These are phyloP conservation scores for Choristoneura fumiferana DNA, from an alignment of 1,140 invertebrate species.

Conservation along the genomic window DNA sequence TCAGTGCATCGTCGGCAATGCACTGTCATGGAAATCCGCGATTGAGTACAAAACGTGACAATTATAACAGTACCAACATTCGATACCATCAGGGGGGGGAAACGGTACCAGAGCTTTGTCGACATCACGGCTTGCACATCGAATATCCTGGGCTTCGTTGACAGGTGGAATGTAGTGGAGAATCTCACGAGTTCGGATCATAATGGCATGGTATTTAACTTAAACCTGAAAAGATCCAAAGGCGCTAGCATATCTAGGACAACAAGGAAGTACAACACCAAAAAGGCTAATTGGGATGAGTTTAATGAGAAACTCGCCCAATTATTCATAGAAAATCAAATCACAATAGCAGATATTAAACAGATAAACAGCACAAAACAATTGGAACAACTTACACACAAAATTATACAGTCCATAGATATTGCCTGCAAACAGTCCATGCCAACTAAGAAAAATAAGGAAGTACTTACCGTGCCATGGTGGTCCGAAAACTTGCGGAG, in stretches of 20 bases:
- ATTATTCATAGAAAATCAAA: background rate
- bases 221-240: background rate
- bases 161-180: background rate
- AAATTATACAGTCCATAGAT: background rate
- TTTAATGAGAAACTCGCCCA: background rate
- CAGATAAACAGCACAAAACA: background rate
- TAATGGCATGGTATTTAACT: background rate
- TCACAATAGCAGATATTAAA: background rate
- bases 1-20: no score
- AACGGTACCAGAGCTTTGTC: background rate
- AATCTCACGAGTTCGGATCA: constrained; percentile 2
- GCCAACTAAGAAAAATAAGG: background rate
- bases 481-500: constrained; percentile 1
- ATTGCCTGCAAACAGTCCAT: background rate
- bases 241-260: background rate
- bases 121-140: constrained; percentile 3
- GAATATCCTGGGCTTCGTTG: background rate
- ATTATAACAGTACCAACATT: no score
- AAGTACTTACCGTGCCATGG: background rate
- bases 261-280: background rate
- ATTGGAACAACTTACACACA: background rate
- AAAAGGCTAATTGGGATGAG: constrained; percentile 1
- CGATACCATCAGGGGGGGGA: background rate
- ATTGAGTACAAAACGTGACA: no score
- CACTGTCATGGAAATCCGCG: no score